These are phyloP conservation scores for Saxidomus purpurata DNA, from an alignment of 1,140 invertebrate genomes.

Conservation along the genomic window DNA sequence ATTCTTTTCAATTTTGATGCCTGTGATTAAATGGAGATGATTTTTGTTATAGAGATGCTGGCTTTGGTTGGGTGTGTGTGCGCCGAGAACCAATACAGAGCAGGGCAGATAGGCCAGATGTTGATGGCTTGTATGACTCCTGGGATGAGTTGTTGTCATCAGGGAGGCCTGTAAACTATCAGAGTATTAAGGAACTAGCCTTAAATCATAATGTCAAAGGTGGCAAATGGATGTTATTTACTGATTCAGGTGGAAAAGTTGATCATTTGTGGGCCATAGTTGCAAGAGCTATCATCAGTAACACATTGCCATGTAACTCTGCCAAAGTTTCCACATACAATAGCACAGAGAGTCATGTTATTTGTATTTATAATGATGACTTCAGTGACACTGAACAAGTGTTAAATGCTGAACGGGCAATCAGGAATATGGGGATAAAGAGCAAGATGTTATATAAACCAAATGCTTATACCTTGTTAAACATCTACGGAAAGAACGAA, in stretches of 20 bases:
- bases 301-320: background rate
- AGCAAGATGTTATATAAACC: conserved; percentile 59
- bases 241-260: conserved; percentile 62
- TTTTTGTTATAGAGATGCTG: conserved; percentile 60
- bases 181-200: conserved; percentile 65
- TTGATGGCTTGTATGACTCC: conserved; percentile 39
- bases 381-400: conserved; percentile 63
- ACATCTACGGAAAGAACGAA: conserved; percentile 54
- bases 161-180: conserved; percentile 54
- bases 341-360: conserved; percentile 40
- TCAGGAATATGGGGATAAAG: conserved; percentile 61
- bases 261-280: conserved; percentile 72
- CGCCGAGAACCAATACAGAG: background rate
- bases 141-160: conserved; percentile 59
- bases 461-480: conserved; percentile 64
- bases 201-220: conserved; percentile 28
- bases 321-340: conserved; percentile 41
- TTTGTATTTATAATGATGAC: conserved; percentile 64
- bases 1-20: too few relatives aligned
- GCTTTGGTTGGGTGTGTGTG: conserved; percentile 65
- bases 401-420: conserved; percentile 30
- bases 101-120: background rate
- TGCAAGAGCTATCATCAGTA: conserved; percentile 48
- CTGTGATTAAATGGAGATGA: too few relatives aligned
- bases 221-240: conserved; percentile 73